Conservation (phyloP, 2,797 vertebrate species). For the Pogonophryne albipinna region DNA sequence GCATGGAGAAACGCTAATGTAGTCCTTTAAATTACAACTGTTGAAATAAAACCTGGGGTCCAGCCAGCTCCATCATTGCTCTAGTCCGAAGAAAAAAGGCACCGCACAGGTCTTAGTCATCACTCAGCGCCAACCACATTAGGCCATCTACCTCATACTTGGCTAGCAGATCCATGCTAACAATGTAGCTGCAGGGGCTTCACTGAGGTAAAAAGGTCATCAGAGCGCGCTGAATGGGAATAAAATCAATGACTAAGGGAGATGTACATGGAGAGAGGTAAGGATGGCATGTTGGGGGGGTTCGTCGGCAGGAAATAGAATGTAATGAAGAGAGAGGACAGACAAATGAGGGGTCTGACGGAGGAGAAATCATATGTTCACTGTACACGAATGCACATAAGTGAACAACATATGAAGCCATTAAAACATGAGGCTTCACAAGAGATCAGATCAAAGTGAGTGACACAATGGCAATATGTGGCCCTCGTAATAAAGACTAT, state of each 20-base stretch:
- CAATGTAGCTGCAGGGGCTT: slow-evolving; percentile 54
- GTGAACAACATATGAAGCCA: neutral
- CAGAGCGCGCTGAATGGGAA: slow-evolving; percentile 42
- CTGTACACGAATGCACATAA: slow-evolving; percentile 1
- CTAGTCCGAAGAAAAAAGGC: slow-evolving; percentile 24
- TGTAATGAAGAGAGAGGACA: slow-evolving; percentile 13
- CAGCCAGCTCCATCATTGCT: neutral
- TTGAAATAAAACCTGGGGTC: slow-evolving; percentile 13
- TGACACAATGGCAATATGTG: neutral
- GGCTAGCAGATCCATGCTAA: slow-evolving; percentile 67
- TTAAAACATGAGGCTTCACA: neutral
- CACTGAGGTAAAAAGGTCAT: slow-evolving; percentile 60
- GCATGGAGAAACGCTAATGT: neutral
- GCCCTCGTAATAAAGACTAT: neutral
- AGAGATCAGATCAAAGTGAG: slow-evolving; percentile 9
- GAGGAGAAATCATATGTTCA: slow-evolving; percentile 11
- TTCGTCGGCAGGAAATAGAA: neutral
- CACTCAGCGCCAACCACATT: slow-evolving; percentile 47
- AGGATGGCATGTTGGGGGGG: slow-evolving; percentile 14
- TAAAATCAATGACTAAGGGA: slow-evolving; percentile 59
- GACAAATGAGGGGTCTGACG: neutral
- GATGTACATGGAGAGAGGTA: slow-evolving; percentile 46
- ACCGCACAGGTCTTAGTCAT: slow-evolving; percentile 49
- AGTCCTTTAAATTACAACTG: slow-evolving; percentile 16
- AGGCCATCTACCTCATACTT: slow-evolving; percentile 48